Conservation (phyloP, 2,888 invertebrate genomes). For the Marasmarcha lunaedactyla region DNA sequence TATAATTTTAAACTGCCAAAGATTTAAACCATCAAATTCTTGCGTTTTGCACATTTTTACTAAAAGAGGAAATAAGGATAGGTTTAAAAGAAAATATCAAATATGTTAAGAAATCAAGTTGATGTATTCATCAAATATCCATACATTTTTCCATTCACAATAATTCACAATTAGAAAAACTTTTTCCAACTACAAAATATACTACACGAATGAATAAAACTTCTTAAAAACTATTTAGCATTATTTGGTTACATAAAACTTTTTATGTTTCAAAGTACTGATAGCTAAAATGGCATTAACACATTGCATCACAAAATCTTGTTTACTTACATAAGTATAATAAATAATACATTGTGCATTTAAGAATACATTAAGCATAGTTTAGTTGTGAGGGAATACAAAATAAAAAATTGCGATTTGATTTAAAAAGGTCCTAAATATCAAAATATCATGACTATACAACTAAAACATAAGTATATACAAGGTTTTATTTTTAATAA, state of each 20-base stretch:
- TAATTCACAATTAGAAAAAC: constrained; percentile 57
- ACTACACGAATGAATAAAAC: constrained; percentile 51
- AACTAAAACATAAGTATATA: constrained; percentile 4
- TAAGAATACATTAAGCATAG: no score
- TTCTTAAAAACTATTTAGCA: constrained; percentile 55
- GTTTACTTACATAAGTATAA: constrained; percentile 12
- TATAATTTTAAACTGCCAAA: no score
- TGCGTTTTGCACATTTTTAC: no score
- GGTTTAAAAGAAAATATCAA: no score
- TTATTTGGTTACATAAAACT: constrained; percentile 63
- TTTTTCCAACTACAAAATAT: constrained; percentile 47
- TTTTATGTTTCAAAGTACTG: constrained; percentile 54
- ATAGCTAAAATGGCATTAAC: constrained; percentile 64
- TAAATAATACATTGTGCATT: constrained; percentile 24
- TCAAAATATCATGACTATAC: no score
- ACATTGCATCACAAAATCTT: constrained; percentile 55
- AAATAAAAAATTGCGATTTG: no score
- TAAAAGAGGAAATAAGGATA: constrained; percentile 43
- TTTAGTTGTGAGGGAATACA: no score
- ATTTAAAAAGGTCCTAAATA: no score
- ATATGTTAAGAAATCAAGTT: constrained; percentile 43
- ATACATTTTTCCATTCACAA: constrained; percentile 56
- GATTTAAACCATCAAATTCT: no score
- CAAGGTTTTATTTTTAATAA: constrained; percentile 16
- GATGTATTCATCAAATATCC: constrained; percentile 59